phyloP scores from a whole-genome alignment of 2,113 vertebrate species.

The Mastomys natalensis region DNA sequence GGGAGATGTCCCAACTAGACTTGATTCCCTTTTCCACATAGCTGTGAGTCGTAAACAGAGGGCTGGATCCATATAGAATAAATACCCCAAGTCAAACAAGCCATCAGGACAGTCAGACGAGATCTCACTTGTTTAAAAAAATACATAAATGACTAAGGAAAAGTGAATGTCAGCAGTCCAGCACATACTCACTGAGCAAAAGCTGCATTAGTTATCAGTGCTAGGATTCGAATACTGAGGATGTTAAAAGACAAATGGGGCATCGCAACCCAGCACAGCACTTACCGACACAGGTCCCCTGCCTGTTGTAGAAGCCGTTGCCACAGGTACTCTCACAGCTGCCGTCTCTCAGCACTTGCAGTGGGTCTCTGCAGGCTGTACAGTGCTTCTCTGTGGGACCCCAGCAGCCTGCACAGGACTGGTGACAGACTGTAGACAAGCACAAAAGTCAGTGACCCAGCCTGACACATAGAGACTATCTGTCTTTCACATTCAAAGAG shows the following conservation, averaged over 20 bases:
- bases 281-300: constrained; percentile 91
- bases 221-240: neutral
- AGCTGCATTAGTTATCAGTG: neutral
- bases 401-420: constrained; percentile 90
- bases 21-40: neutral
- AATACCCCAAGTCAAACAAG: neutral
- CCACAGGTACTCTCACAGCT: constrained; percentile 90
- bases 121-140: neutral
- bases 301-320: constrained; percentile 86
- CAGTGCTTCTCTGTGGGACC: constrained; percentile 90
- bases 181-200: neutral
- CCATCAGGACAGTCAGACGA: neutral
- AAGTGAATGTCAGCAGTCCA: neutral
- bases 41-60: neutral
- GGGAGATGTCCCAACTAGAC: neutral
- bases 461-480: fast-evolving
- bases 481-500: neutral
- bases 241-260: neutral
- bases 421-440: constrained; percentile 90
- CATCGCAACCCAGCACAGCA: neutral
- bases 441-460: constrained; percentile 38
- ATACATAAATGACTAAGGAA: neutral
- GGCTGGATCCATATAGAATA: neutral
- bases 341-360: constrained; percentile 87
- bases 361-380: constrained; percentile 87